phyloP scores from a whole-genome alignment of 1,140 invertebrate species.

The Achroia grisella region DNA sequence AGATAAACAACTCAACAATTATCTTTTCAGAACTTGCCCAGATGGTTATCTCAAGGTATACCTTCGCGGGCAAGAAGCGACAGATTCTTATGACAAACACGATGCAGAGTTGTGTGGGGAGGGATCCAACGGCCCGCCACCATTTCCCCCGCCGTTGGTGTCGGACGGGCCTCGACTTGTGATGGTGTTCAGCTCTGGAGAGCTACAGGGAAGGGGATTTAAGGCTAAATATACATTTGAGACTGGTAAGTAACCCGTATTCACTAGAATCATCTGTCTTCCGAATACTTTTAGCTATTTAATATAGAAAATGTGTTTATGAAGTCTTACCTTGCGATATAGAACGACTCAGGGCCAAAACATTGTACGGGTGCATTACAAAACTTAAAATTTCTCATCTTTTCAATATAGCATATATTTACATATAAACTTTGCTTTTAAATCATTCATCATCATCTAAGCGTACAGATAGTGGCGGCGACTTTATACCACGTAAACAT shows the following conservation, averaged over 20 bases:
- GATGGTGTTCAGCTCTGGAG: slow-evolving; percentile 94
- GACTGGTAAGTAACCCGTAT: slow-evolving; percentile 77
- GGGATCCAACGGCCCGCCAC: slow-evolving; percentile 35
- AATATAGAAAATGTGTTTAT: no score
- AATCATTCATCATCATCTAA: no score
- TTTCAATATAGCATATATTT: no score
- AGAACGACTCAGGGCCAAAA: no score
- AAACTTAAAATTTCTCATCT: no score
- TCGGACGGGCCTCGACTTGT: slow-evolving; percentile 95
- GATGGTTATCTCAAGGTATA: slow-evolving; percentile 95
- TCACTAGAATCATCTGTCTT: background rate
- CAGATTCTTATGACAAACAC: slow-evolving; percentile 93
- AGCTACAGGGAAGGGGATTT: slow-evolving; percentile 91
- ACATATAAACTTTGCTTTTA: no score
- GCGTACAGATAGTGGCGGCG: no score
- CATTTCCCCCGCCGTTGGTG: slow-evolving; percentile 81
- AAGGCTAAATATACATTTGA: slow-evolving; percentile 93
- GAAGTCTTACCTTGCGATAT: no score
- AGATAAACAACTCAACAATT: no score
- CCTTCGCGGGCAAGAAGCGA: slow-evolving; percentile 93
- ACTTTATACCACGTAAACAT: no score
- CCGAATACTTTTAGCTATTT: no score
- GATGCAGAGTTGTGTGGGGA: slow-evolving; percentile 94
- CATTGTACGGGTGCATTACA: no score
- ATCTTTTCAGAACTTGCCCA: slow-evolving; percentile 78